Base-by-base conservation (phyloP, 2,113 vertebrate species). In the Otis tarda region DNA sequence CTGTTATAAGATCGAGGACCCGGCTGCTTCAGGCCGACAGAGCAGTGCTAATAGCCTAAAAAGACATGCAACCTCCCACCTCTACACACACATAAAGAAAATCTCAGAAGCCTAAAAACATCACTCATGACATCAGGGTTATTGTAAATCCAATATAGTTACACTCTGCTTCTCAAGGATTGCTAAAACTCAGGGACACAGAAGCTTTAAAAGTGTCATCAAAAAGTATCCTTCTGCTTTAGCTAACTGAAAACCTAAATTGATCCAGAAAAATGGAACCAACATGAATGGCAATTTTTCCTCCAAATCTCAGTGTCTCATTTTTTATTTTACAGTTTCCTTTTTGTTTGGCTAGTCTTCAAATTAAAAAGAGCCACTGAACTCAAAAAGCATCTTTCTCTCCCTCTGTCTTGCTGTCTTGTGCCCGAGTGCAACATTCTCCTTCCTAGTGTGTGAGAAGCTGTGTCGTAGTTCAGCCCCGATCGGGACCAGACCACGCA, bases 41-140 rank as follows among this genome's bases (percentile, higher is more conserved):
- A 50, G 15, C 17, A 56, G 23, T 43, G 28, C 20, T 47, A 55
- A 59, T 33, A 69, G 21, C 45, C 56, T 57, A 70, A 78, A 95
- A 55, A 1, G 5, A 47, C 5, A 14, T 31, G 24, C 9, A 41
- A 22, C 14, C 11, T 5, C 6, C 7, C 9, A 9, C 3, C 1
- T 5, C n/a, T 27, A 53, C 7, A 37, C 59, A 23, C 11, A 55
- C 28, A 33, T 19, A 28, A 14, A 41, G 21, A 68, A 49, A 14
- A 8, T 4, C 20, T 5, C 9, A 12, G 7, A 55, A 71, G 11
- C 9, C 49, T 88, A 21, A 52, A 90, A 83, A 4, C 16, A 49
- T 61, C 28, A 14, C 24, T 69, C 9, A 33, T 33, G 10, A 22
- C 59, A 56, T 60, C 35, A 59, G 73, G 13, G 4, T 68, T 86